These are phyloP conservation scores for Nebria brevicollis DNA, from an alignment of 2,888 invertebrate species.

Conservation along the genomic window DNA sequence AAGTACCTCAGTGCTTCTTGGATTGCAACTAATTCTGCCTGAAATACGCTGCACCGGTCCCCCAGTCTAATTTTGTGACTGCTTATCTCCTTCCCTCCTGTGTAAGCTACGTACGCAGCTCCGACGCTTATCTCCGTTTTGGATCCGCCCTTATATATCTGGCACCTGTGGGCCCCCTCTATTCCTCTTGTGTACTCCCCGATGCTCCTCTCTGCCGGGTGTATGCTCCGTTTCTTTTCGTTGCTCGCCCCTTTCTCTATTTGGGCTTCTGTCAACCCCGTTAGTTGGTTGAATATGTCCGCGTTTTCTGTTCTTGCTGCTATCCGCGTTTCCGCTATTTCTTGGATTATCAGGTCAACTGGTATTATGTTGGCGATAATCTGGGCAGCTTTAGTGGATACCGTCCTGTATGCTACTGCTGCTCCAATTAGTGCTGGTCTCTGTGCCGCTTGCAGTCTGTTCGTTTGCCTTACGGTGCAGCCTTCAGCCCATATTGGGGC, in stretches of 20 bases:
- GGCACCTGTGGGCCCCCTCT: not conserved
- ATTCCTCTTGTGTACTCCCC: not conserved
- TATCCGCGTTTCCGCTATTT: not conserved
- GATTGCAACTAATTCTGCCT: slow-evolving; percentile 37
- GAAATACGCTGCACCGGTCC: slow-evolving; percentile 35
- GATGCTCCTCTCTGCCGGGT: not conserved
- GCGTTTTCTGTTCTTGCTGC: not conserved
- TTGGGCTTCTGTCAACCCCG: not conserved
- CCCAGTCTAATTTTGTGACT: slow-evolving; percentile 19
- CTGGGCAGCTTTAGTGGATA: slow-evolving; percentile 6
- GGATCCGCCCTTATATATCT: slow-evolving; percentile 23
- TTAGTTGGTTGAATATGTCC: not conserved
- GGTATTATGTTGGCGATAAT: not conserved
- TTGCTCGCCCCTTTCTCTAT: not conserved
- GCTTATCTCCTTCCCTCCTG: slow-evolving; percentile 6
- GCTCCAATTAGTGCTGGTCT: not conserved
- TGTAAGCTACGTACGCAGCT: slow-evolving; percentile 23
- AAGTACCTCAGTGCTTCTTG: slow-evolving; percentile 20
- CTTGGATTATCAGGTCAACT: not conserved
- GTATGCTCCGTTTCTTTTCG: not conserved
- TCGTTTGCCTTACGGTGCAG: slow-evolving; percentile 16
- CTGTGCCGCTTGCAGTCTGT: not conserved
- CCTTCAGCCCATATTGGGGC: slow-evolving; percentile 32
- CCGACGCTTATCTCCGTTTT: slow-evolving; percentile 25
- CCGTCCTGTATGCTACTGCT: not conserved